Conservation (phyloP, 2,888 invertebrate species). For the Idaea biselata region DNA sequence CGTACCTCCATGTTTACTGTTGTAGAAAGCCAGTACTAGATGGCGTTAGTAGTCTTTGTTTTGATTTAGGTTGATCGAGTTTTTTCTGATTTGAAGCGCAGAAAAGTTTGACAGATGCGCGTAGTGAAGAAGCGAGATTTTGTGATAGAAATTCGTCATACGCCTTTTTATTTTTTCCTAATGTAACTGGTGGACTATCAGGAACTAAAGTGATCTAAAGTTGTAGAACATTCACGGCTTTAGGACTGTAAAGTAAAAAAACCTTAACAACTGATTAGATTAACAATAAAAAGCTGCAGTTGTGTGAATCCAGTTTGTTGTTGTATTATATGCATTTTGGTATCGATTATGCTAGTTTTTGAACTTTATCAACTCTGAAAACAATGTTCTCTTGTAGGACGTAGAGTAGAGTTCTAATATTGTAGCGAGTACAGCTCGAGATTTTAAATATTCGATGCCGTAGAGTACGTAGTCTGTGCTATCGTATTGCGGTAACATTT, state of each 20-base stretch:
- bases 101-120: conserved; percentile 14
- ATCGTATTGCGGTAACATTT: background rate
- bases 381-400: background rate
- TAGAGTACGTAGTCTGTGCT: background rate
- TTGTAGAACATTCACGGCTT: background rate
- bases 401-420: background rate
- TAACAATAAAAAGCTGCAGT: background rate
- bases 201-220: background rate
- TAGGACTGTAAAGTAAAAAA: background rate
- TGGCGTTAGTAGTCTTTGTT: conserved; percentile 22
- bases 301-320: background rate
- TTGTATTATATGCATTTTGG: background rate
- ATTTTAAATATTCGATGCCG: background rate
- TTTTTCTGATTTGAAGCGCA: conserved; percentile 15
- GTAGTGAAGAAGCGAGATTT: conserved; percentile 5
- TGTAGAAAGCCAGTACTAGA: conserved; percentile 11
- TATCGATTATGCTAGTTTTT: background rate
- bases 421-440: background rate
- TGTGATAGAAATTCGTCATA: background rate
- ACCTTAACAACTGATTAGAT: background rate
- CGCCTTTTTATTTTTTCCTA: conserved; percentile 7
- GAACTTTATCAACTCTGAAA: background rate
- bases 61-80: conserved; percentile 18
- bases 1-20: background rate
- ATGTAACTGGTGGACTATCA: background rate